These are phyloP conservation scores for Galeopterus variegatus DNA, from an alignment of 2,113 vertebrate species.

Conservation along the genomic window DNA sequence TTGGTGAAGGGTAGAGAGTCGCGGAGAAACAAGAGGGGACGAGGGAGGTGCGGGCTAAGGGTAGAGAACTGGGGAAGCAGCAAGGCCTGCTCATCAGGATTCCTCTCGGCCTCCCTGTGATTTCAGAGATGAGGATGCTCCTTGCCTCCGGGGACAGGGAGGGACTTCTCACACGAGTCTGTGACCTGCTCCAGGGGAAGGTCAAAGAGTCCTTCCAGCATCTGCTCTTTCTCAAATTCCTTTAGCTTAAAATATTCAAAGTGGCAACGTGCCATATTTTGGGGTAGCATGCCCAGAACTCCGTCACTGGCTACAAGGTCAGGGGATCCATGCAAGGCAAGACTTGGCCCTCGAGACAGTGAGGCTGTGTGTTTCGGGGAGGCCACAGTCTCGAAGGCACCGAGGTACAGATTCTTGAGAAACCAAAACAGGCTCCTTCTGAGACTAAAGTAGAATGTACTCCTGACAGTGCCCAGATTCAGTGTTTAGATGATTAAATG, in stretches of 20 bases:
- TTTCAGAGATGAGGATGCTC: too few species aligned
- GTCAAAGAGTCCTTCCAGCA: not conserved
- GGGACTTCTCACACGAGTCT: not conserved
- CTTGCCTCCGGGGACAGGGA: not conserved
- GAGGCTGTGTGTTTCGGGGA: fast-evolving
- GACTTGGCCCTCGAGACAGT: not conserved
- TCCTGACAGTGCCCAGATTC: not conserved
- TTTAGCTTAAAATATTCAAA: not conserved
- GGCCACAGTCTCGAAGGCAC: not conserved
- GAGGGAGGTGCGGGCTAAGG: fast-evolving
- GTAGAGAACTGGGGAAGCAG: not conserved
- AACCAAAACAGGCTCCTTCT: too few species aligned
- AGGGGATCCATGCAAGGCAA: fast-evolving
- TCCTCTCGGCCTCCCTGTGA: not conserved
- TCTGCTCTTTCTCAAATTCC: not conserved
- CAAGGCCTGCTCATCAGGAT: not conserved
- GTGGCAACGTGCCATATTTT: not conserved
- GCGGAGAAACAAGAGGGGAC: not conserved
- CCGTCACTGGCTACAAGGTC: fast-evolving
- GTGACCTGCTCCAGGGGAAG: not conserved
- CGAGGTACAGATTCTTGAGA: fast-evolving
- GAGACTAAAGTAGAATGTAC: not conserved
- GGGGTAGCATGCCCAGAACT: not conserved
- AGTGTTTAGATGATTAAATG: not conserved
- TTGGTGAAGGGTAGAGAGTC: not conserved